Base-by-base conservation (phyloP, 2,797 vertebrate species). In the Nothura maculosa region DNA sequence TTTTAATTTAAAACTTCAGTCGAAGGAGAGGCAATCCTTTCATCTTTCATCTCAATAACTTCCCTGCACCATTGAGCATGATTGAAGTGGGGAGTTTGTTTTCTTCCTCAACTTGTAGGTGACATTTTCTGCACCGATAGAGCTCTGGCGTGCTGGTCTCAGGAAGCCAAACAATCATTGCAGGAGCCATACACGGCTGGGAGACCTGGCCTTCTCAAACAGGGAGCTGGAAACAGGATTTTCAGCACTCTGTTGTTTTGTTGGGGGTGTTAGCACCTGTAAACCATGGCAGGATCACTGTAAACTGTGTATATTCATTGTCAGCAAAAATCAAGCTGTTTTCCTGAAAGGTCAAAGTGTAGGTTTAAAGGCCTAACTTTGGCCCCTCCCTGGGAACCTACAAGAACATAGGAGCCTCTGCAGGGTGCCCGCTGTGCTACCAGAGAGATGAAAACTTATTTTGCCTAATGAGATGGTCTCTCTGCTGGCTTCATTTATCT, bases 401-500 rank as follows among this genome's bases (percentile, higher is more conserved):
- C 50, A 60, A 42, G 42, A 42, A 25, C 4, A 2, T 47, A 10
- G 34, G 30, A 4, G 2, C 89, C 34, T 10, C 69, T 55, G 20
- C 34, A 58, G 45, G 38, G n/a, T 34, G 66, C 87, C 63, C 66
- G 19, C 12, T 1, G 2, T 5, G 21, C 69, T 94, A 60, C 43
- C 28, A 68, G 40, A 70, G 25, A 90, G 73, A 75, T 10, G 4
- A 60, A 92, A 91, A 85, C 82, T 27, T 48, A 28, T 10, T 10
- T 61, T 89, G 28, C 38, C 89, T 87, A 28, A 72, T 34, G 60
- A 78, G 76, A 30, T 80, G 48, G 45, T 91, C 27, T 79, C 36
- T 90, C 87, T 87, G 83, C 43, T 80, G 89, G 67, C 20, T 81
- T 81, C 32, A 16, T 92, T 89, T 81, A 85, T 58, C 58, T 81